These are phyloP conservation scores for Sycophila sp. DNA, from an alignment of 1,140 invertebrate genomes.

Conservation along the genomic window DNA sequence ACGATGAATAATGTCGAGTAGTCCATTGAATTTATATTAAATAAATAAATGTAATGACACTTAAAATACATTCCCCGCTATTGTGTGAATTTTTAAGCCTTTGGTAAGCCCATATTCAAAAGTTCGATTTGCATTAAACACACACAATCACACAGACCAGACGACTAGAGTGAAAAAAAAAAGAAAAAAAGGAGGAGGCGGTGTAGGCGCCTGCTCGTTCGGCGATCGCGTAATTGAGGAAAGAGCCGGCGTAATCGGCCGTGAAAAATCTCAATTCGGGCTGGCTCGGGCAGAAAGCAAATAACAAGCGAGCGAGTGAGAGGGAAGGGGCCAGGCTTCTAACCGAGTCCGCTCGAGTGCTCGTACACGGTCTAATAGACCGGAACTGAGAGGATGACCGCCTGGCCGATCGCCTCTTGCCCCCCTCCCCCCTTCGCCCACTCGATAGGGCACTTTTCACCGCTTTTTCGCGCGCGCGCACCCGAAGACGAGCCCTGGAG, in stretches of 20 bases:
- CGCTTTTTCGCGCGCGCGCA: background rate
- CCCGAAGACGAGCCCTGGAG: too few relatives aligned
- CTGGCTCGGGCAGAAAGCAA: conserved; percentile 62
- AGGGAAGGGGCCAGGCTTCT: conserved; percentile 36
- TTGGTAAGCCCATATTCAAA: too few relatives aligned
- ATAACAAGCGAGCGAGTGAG: conserved; percentile 49
- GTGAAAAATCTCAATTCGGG: conserved; percentile 65
- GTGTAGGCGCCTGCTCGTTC: too few relatives aligned
- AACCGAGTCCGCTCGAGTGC: conserved; percentile 55
- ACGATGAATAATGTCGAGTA: too few relatives aligned
- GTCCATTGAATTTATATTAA: too few relatives aligned
- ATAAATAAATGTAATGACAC: too few relatives aligned
- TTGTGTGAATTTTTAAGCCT: too few relatives aligned
- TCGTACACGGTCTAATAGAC: conserved; percentile 62
- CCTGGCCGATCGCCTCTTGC: conserved; percentile 42
- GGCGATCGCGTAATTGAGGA: background rate
- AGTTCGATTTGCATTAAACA: too few relatives aligned
- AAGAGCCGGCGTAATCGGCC: conserved; percentile 60
- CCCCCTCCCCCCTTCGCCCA: background rate
- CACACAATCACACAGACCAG: too few relatives aligned
- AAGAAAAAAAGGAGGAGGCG: too few relatives aligned
- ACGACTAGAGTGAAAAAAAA: background rate
- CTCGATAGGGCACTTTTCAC: background rate
- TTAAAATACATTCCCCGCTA: too few relatives aligned
- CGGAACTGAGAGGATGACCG: conserved; percentile 62